Conservation (phyloP, 1,140 invertebrate genomes). For the Campoletis sonorensis region DNA sequence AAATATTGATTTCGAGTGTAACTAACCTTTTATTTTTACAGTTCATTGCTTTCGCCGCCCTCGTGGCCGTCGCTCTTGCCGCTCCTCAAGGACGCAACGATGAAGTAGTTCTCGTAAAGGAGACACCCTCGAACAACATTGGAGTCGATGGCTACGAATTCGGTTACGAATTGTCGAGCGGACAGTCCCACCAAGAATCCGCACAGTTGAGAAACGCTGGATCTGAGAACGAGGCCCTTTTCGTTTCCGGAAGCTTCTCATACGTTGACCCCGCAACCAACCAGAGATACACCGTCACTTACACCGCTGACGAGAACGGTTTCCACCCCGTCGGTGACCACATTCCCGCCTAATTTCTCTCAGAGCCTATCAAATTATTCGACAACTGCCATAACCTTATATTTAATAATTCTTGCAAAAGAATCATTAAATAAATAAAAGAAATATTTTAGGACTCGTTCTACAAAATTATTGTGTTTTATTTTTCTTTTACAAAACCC, state of each 20-base stretch:
- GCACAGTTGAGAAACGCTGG: constrained; percentile 80
- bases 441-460: too few relatives aligned
- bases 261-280: constrained; percentile 81
- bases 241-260: constrained; percentile 80
- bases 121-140: constrained; percentile 74
- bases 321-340: constrained; percentile 79
- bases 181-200: constrained; percentile 79
- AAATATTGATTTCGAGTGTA: neutral
- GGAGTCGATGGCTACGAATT: constrained; percentile 69
- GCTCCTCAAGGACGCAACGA: constrained; percentile 75
- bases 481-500: too few relatives aligned
- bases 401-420: too few relatives aligned
- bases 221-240: constrained; percentile 78
- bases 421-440: too few relatives aligned
- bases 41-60: constrained; percentile 74
- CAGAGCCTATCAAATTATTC: too few relatives aligned
- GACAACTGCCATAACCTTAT: too few relatives aligned
- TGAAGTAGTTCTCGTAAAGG: constrained; percentile 43
- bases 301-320: constrained; percentile 81
- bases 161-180: constrained; percentile 75
- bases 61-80: constrained; percentile 76
- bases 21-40: constrained; percentile 35
- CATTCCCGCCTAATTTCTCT: constrained; percentile 62
- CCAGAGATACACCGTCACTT: constrained; percentile 78
- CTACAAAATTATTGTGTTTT: too few relatives aligned